phyloP scores from a whole-genome alignment of 2,113 vertebrate species.

The Panthera tigris region DNA sequence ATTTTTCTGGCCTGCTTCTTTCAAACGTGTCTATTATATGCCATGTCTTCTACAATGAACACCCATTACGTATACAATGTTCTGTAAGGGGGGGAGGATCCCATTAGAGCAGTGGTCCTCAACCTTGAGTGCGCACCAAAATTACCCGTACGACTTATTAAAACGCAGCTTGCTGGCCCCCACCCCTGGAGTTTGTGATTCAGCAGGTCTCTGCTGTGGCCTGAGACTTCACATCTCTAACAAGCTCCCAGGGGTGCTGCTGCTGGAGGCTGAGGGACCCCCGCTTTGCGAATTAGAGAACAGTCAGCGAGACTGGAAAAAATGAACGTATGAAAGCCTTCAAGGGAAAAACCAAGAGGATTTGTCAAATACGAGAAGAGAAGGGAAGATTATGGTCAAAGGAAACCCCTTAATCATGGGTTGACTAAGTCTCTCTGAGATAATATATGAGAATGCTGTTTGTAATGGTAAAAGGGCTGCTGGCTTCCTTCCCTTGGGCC shows the following conservation, averaged over 20 bases:
- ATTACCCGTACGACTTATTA: background rate
- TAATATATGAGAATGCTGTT: background rate
- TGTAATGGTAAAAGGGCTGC: background rate
- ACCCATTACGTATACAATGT: background rate
- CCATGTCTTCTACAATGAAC: background rate
- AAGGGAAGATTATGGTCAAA: background rate
- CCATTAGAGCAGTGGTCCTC: background rate
- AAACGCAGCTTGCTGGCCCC: background rate
- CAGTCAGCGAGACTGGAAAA: background rate
- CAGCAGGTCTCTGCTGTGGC: background rate
- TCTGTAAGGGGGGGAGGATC: background rate
- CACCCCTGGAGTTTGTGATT: background rate
- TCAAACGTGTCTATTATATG: background rate
- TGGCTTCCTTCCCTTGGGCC: background rate
- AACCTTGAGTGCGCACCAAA: background rate
- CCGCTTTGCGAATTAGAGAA: background rate
- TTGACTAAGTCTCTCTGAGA: background rate
- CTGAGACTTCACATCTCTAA: background rate
- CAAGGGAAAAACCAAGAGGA: background rate
- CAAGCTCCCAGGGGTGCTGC: background rate
- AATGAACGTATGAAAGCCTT: background rate
- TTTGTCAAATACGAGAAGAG: background rate
- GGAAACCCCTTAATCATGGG: background rate
- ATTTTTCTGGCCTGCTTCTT: background rate
- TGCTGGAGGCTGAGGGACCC: background rate